Conservation (phyloP, 1,140 invertebrate species). For the Adelges cooleyi region DNA sequence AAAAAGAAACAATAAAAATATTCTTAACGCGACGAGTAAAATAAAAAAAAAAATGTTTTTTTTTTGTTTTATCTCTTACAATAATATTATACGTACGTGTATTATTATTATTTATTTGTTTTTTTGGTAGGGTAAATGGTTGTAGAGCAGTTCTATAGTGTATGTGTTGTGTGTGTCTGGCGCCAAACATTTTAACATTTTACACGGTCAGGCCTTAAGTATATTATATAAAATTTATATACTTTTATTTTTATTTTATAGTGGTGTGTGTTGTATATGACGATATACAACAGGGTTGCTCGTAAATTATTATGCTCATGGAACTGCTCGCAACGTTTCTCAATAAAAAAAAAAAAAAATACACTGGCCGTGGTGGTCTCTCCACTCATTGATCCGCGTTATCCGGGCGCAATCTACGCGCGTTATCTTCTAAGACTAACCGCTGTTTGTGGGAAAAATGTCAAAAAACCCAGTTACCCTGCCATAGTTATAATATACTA, state of each 20-base stretch:
- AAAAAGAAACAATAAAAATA: conserved; percentile 27
- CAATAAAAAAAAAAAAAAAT: not conserved
- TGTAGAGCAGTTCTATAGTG: too few species aligned
- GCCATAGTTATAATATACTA: too few species aligned
- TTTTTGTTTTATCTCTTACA: not conserved
- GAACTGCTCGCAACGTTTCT: conserved; percentile 13
- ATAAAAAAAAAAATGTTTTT: conserved; percentile 2
- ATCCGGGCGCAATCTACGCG: conserved; percentile 15
- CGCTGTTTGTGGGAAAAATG: not conserved
- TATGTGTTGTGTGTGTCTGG: not conserved
- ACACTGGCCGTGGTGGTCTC: not conserved
- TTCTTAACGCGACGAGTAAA: not conserved
- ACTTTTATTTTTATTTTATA: conserved; percentile 17
- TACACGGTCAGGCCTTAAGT: not conserved
- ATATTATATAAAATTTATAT: conserved; percentile 26
- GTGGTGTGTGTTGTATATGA: not conserved
- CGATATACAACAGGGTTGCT: conserved; percentile 21
- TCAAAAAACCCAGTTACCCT: too few species aligned
- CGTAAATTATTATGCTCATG: conserved; percentile 19
- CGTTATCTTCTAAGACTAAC: not conserved
- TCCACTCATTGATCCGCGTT: not conserved
- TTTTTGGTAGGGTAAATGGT: too few species aligned
- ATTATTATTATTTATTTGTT: conserved; percentile 1
- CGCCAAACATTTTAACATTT: conserved; percentile 27
- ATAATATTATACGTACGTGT: too few species aligned